phyloP scores from a whole-genome alignment of 2,888 invertebrate genomes.

The Gasteruption jaculator region DNA sequence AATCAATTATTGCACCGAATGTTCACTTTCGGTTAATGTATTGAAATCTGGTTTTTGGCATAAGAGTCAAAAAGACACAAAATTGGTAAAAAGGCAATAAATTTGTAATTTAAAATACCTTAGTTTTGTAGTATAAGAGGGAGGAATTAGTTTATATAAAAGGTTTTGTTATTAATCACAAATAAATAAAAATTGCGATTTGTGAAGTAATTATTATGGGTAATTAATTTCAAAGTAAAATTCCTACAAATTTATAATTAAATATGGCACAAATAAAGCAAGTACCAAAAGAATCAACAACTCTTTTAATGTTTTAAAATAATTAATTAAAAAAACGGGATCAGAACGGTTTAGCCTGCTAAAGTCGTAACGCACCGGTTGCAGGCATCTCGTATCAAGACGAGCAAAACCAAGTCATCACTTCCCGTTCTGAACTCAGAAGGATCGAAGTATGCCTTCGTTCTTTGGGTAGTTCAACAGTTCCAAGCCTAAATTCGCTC shows the following conservation, averaged over 20 bases:
- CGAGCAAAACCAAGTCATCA: constrained; percentile 44
- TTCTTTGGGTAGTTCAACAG: constrained; percentile 11
- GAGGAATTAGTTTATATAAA: too few species aligned
- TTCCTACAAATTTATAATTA: too few species aligned
- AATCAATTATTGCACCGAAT: too few species aligned
- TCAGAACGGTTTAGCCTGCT: constrained; percentile 48
- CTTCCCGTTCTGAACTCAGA: constrained; percentile 42
- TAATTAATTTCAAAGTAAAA: too few species aligned
- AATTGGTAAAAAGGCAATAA: too few species aligned
- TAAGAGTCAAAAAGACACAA: too few species aligned
- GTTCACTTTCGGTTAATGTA: too few species aligned
- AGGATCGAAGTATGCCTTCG: constrained; percentile 34
- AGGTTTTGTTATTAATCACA: constrained; percentile 1
- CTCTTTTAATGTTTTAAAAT: too few species aligned
- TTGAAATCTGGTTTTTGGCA: too few species aligned
- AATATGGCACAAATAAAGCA: too few species aligned
- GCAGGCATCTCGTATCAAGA: constrained; percentile 44
- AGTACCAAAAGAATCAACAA: neutral
- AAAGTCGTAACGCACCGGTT: constrained; percentile 41
- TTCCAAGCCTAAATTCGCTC: constrained; percentile 11
- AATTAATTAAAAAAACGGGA: constrained; percentile 30
- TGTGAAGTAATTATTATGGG: neutral
- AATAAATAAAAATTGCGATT: neutral
- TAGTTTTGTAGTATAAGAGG: too few species aligned
- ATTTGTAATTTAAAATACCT: too few species aligned